A percentile compares a stretch with the other conserved stretches of the same genome.
These are phyloP conservation scores for Empidonax traillii DNA, from an alignment of 2,113 vertebrate genomes.

Conservation along the genomic window DNA sequence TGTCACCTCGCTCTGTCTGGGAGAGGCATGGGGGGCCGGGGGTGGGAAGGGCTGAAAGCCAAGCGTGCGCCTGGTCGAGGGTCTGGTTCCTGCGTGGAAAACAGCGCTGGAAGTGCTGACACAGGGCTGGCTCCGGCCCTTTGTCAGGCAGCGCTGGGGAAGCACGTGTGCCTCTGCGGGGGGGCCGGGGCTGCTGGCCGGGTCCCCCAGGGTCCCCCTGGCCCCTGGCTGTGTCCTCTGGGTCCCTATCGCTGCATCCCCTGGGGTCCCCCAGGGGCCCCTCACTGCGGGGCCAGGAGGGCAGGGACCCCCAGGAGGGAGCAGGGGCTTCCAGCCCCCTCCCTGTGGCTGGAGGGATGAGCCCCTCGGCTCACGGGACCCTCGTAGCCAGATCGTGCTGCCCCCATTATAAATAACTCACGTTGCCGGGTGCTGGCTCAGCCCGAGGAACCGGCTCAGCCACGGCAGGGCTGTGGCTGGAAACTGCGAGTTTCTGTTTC, in stretches of 20 bases:
- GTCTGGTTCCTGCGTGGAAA: conserved; percentile 31
- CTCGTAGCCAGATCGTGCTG: not conserved
- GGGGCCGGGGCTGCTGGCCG: not conserved
- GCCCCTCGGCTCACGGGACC: not conserved
- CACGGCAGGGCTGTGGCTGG: not conserved
- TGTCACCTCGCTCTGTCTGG: not conserved
- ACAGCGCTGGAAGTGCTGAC: not conserved
- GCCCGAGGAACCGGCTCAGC: not conserved
- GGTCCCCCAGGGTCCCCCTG: not conserved
- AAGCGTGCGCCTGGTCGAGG: not conserved
- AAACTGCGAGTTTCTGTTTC: not conserved
- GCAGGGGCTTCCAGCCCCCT: not conserved
- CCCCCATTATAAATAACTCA: not conserved
- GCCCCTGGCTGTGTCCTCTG: not conserved
- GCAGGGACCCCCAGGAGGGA: not conserved
- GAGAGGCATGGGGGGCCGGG: rapidly evolving
- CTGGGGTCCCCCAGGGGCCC: not conserved
- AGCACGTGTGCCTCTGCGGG: not conserved
- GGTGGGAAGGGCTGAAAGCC: not conserved
- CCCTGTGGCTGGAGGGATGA: not conserved
- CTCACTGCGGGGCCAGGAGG: too few species aligned
- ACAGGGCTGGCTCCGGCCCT: not conserved
- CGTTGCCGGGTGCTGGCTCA: not conserved
- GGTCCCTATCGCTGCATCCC: not conserved
- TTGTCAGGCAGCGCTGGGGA: not conserved